Evolutionary conservation across 2,888 invertebrate species (phyloP), one percentile per base, ranked within the genome.

Genomic region (Drosophila helvetica): DNA sequence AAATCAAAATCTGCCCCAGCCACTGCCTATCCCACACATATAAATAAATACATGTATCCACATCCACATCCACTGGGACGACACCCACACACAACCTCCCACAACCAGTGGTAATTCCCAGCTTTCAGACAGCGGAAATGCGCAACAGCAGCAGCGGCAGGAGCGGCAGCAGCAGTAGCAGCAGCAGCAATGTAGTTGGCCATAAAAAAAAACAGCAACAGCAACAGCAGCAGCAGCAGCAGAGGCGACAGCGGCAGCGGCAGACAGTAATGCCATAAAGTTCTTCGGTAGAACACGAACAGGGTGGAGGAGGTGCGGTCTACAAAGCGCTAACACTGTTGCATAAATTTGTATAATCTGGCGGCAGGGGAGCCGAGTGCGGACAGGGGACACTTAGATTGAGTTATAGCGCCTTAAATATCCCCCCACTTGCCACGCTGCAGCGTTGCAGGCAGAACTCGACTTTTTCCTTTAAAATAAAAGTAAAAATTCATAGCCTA

Each of bases 301-400:
- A 17, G 58, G 50, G 33, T 2, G 7, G 15, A 15, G 53, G 58
- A 30, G 48, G 19, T 25, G 30, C 43, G 58, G 50, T 52, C 55
- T 57, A 69, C 66, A 69, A 79, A 88, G 78, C 82, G 75, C 74
- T 86, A 85, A 78, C 82, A 71, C 60, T 85, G 83, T 71, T 83
- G 83, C 83, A 88, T 88, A 83, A 86, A 83, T 83, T 87, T 83
- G 86, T 88, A 83, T 88, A 83, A 83, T 88, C 83, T 76, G 61
- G 54, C 42, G 46, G 53, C 38, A 47, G 50, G 38, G 33, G 9
- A 33, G 3, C 4, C 12, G 33, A 5, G 33, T 4, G 18, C 33
- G 30, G 19, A 52, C 46, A 9, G 62, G 15, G 51, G 55, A 45
- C 67, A 75, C 52, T 69, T 71, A 71, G 70, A 83, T 83, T 85